Conservation (phyloP, 2,113 vertebrate genomes). For the Chaetodon auriga region DNA sequence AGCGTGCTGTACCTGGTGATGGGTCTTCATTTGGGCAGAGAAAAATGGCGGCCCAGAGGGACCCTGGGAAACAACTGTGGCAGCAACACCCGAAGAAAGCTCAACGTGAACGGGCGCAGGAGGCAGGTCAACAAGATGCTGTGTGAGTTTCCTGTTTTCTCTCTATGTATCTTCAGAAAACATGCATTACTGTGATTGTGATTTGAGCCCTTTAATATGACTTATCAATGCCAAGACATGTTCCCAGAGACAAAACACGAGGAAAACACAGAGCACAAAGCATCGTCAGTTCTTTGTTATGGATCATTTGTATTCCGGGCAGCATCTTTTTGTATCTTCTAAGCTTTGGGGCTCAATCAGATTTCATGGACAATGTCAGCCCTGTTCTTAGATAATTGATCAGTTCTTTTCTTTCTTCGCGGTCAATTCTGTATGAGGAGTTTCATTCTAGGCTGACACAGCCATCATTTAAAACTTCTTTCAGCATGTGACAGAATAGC, state of each 20-base stretch:
- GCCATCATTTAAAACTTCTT: not conserved
- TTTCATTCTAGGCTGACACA: not conserved
- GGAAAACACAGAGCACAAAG: slow-evolving; percentile 13
- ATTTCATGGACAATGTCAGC: not conserved
- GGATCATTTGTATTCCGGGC: slow-evolving; percentile 38
- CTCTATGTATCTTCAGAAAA: not conserved
- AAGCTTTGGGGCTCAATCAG: not conserved
- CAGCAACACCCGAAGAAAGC: slow-evolving; percentile 65
- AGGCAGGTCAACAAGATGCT: slow-evolving; percentile 88
- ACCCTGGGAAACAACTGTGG: slow-evolving; percentile 69
- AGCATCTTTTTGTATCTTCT: not conserved
- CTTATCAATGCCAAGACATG: slow-evolving; percentile 43
- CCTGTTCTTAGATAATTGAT: not conserved
- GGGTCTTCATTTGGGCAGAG: slow-evolving; percentile 78
- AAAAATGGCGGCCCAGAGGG: slow-evolving; percentile 50
- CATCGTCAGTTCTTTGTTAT: not conserved
- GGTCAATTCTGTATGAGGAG: not conserved
- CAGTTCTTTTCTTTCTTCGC: not conserved
- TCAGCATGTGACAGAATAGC: not conserved
- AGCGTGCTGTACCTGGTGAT: slow-evolving; percentile 85
- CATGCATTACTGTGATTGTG: not conserved
- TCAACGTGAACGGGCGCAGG: slow-evolving; percentile 72
- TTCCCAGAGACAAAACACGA: not conserved
- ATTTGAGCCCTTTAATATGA: slow-evolving; percentile 29
- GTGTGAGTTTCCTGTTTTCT: slow-evolving; percentile 74